Conservation (phyloP, 2,888 invertebrate genomes). For the Pegoplata infirma region DNA sequence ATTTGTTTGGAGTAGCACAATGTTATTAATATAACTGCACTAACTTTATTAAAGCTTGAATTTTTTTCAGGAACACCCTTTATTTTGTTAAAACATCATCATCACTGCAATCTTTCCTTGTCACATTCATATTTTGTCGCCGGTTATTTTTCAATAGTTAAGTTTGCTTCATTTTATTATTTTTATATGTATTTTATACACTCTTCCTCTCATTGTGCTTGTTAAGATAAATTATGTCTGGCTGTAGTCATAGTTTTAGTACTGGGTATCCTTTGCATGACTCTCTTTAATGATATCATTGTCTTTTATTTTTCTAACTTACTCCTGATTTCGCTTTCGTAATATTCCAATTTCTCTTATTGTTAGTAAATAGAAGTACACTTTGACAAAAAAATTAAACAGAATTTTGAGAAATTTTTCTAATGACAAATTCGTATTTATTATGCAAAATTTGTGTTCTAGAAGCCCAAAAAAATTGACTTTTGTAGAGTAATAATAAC, state of each 20-base stretch:
- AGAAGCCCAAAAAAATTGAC: too few relatives aligned
- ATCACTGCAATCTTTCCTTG: constrained; percentile 57
- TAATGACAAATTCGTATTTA: too few relatives aligned
- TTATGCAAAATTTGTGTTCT: too few relatives aligned
- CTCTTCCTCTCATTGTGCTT: constrained; percentile 7
- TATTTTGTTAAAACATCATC: constrained; percentile 8
- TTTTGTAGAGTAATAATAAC: too few relatives aligned
- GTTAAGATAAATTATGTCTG: constrained; percentile 60
- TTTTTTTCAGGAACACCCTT: background rate
- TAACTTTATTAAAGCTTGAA: too few relatives aligned
- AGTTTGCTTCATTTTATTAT: constrained; percentile 36
- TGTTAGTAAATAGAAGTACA: too few relatives aligned
- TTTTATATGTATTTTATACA: constrained; percentile 20
- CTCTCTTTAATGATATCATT: constrained; percentile 51
- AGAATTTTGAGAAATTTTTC: too few relatives aligned
- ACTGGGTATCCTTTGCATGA: constrained; percentile 30
- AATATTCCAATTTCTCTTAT: constrained; percentile 36
- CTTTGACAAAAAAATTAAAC: too few relatives aligned
- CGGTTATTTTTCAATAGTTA: constrained; percentile 57
- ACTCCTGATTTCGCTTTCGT: constrained; percentile 52
- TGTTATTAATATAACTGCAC: too few relatives aligned
- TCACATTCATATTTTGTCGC: constrained; percentile 62
- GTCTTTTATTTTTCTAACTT: constrained; percentile 1
- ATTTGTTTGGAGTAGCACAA: too few relatives aligned
- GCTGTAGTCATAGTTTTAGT: constrained; percentile 54